These are phyloP conservation scores for Bombus pascuorum DNA, from an alignment of 1,140 invertebrate species.

Conservation along the genomic window DNA sequence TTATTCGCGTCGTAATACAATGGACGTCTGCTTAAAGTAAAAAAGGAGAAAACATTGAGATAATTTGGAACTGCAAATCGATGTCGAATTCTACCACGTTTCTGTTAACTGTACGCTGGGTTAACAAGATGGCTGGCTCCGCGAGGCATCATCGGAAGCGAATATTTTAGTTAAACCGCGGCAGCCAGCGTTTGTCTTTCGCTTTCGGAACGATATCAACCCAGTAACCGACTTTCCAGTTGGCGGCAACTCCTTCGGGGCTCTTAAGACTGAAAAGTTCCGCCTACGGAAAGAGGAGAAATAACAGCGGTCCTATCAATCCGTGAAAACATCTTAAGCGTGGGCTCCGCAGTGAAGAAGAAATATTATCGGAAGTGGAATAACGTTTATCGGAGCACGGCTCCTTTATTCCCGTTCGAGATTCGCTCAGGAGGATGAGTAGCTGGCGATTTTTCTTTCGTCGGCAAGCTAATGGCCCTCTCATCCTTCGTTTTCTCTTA, in stretches of 20 bases:
- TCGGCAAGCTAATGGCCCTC: neutral
- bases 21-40: neutral
- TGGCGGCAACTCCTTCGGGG: conserved; percentile 50
- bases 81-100: neutral
- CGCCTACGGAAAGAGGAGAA: conserved; percentile 35
- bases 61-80: neutral
- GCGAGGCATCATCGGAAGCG: neutral
- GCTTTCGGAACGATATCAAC: conserved; percentile 48
- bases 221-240: conserved; percentile 66
- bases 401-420: neutral
- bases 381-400: conserved; percentile 31
- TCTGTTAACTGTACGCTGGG: no score
- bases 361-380: conserved; percentile 46
- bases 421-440: neutral
- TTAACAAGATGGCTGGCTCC: neutral
- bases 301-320: conserved; percentile 51
- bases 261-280: conserved; percentile 59
- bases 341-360: neutral
- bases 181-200: conserved; percentile 50
- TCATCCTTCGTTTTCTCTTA: no score
- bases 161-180: conserved; percentile 32
- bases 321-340: conserved; percentile 42
- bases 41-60: neutral
- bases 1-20: no score
- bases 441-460: neutral